These are phyloP conservation scores for Pitangus sulphuratus DNA, from an alignment of 2,797 vertebrate genomes.

Conservation along the genomic window DNA sequence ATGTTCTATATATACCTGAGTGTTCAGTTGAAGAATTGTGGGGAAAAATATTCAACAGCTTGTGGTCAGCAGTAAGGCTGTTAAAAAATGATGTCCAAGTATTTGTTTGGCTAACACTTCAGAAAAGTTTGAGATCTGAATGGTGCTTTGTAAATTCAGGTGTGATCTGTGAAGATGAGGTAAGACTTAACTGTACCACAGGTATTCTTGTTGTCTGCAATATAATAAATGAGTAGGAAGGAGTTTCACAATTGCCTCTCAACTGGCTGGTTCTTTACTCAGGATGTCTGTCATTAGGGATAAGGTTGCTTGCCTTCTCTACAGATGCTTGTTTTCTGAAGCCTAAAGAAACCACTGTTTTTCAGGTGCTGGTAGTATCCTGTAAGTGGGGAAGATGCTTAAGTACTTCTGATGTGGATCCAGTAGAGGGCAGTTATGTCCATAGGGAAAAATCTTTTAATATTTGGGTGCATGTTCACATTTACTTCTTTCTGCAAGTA, in stretches of 20 bases:
- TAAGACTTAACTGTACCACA: background rate
- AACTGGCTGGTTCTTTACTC: background rate
- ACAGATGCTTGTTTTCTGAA: background rate
- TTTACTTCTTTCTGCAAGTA: background rate
- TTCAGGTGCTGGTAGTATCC: background rate
- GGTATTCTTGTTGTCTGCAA: background rate
- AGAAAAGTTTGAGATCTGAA: background rate
- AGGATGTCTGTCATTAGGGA: background rate
- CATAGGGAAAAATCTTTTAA: background rate
- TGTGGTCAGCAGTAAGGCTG: background rate
- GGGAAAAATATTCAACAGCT: background rate
- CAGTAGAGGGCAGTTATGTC: background rate
- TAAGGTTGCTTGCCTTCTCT: background rate
- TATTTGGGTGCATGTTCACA: background rate
- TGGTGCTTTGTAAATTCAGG: background rate
- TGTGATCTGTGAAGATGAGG: background rate
- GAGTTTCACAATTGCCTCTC: background rate
- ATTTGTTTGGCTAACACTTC: background rate
- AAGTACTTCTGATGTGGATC: background rate
- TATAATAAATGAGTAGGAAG: background rate
- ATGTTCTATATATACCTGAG: background rate
- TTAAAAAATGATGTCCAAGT: background rate
- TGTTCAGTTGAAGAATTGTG: background rate
- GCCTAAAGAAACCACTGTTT: background rate
- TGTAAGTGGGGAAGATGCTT: background rate